A percentile compares a stretch with the other conserved stretches of the same genome.
Evolutionary conservation across 2,797 vertebrate species (phyloP).

Genomic region (Heteromormyrus szaboi): DNA sequence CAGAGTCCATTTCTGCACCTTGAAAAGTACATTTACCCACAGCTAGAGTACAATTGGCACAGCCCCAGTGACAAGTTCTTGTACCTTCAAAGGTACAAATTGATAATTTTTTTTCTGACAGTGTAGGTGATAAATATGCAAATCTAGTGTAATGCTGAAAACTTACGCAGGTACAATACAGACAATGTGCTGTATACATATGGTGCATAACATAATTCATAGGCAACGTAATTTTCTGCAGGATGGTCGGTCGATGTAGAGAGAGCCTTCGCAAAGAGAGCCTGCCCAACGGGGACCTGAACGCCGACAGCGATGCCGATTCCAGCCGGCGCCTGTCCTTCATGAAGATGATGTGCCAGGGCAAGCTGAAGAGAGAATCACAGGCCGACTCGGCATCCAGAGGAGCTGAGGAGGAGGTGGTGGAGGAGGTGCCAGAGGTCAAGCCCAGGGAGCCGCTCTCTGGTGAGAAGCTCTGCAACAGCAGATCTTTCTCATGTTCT

Average conservation of each 20-base stretch:
- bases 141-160: neutral
- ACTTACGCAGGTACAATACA: neutral
- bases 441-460: conserved; percentile 68
- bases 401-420: conserved; percentile 53
- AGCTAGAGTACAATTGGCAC: neutral
- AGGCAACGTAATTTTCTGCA: conserved; percentile 25
- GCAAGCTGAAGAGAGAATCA: conserved; percentile 61
- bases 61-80: neutral
- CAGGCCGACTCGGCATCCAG: conserved; percentile 51
- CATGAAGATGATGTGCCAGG: conserved; percentile 69
- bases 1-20: neutral
- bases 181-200: neutral
- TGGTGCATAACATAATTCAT: neutral
- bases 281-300: conserved; percentile 50
- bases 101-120: neutral
- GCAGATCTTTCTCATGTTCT: neutral
- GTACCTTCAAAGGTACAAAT: neutral
- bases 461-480: conserved; percentile 42
- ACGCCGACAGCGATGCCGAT: conserved; percentile 53
- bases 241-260: conserved; percentile 62
- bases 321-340: conserved; percentile 67
- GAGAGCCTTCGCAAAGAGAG: conserved; percentile 59
- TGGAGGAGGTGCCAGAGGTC: conserved; percentile 57
- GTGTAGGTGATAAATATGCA: neutral
- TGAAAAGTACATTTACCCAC: neutral